Evolutionary conservation across 2,797 vertebrate species (phyloP).

Genomic region (Gastrophryne carolinensis): DNA sequence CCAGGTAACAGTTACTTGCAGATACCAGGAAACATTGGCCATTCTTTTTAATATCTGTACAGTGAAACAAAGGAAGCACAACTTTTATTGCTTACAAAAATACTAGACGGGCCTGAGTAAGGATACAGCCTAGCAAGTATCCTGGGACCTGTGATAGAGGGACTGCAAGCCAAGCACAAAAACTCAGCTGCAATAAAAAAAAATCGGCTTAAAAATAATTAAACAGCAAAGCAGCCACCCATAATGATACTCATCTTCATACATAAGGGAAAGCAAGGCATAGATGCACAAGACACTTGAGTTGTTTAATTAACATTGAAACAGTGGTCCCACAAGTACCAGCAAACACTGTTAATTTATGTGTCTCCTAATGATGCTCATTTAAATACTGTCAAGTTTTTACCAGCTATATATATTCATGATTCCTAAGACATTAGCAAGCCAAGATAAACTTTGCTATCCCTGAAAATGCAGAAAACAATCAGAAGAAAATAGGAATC

Average conservation of each 20-base stretch:
- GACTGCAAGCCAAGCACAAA: conserved; percentile 79
- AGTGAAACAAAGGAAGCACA: too few species aligned
- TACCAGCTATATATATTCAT: conserved; percentile 77
- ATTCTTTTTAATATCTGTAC: too few species aligned
- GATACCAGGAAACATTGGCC: too few species aligned
- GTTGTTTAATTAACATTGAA: conserved; percentile 83
- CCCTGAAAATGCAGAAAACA: background rate
- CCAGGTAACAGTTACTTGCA: too few species aligned
- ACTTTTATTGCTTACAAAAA: conserved; percentile 65
- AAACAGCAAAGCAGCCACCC: conserved; percentile 80
- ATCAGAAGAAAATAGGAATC: background rate
- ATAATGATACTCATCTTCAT: conserved; percentile 80
- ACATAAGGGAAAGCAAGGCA: conserved; percentile 77
- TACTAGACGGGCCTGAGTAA: conserved; percentile 64
- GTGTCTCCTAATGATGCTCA: conserved; percentile 81
- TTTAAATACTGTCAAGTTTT: conserved; percentile 83
- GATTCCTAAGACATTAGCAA: conserved; percentile 74
- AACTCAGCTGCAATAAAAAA: conserved; percentile 69
- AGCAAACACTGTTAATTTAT: conserved; percentile 82
- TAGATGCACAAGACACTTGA: conserved; percentile 74
- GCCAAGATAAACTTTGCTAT: conserved; percentile 55
- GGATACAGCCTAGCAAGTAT: conserved; percentile 65
- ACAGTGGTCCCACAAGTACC: conserved; percentile 75
- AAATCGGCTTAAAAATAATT: conserved; percentile 79
- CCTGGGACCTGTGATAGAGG: conserved; percentile 65